Evolutionary conservation across 2,797 vertebrate genomes (phyloP), one percentile per base, ranked within the genome.

Genomic region (Brachymystax lenok): DNA sequence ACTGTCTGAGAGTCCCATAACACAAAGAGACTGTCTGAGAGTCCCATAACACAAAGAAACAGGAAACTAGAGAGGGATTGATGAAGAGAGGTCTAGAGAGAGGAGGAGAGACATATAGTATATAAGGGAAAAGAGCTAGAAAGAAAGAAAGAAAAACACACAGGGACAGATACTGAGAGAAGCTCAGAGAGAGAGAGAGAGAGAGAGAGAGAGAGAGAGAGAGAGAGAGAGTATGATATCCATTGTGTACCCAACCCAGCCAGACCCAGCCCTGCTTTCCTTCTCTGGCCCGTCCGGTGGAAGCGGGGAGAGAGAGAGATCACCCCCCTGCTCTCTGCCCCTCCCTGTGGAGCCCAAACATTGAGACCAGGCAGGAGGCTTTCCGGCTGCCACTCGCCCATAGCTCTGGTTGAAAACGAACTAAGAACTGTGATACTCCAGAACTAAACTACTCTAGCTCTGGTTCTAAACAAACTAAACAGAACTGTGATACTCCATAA

Each of bases 241-340:
- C 66, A 71, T 8, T 19, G 19, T 51, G 13, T 24, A 21, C 69
- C 33, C 4, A 21, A 33, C 51, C 51, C 27, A 30, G 16, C n/a
- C 33, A 17, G 16, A 17, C 35, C 33, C 75, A 6, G n/a, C 33
- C 52, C 21, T n/a, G 30, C 54, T 16, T 3, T 16, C 30, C 35
- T 33, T 2, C 13, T 35, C 67, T 66, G 28, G 17, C 51, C 13
- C 24, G 13, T 56, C 77, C 12, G 12, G 76, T 59, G 50, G 52
- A 50, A 59, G 33, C 19, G 12, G 16, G 6, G 5, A 61, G 24
- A 27, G 59, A 63, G 24, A 24, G 21, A 63, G 24, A 27, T 63
- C 59, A 21, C 74, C 68, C 66, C 40, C 59, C 5, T 73, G 74
- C 70, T 72, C 67, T 64, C 72, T 73, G 51, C 35, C 35, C 66